Conservation (phyloP, 2,113 vertebrate genomes). For the Peromyscus californicus region DNA sequence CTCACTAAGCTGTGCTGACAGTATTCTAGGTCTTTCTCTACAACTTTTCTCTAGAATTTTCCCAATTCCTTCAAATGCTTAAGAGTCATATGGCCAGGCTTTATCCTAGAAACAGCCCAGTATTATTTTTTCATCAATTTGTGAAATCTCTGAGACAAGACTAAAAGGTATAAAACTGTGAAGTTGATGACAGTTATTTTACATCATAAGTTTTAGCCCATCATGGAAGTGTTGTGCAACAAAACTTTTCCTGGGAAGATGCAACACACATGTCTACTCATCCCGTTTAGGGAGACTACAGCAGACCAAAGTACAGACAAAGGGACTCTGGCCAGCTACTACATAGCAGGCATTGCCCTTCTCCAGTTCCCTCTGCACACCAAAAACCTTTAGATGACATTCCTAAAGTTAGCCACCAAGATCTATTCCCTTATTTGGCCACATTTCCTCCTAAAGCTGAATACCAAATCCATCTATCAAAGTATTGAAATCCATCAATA, state of each 20-base stretch:
- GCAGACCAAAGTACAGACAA: not conserved
- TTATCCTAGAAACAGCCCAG: not conserved
- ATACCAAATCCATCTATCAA: too few species aligned
- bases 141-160: not conserved
- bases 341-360: too few species aligned
- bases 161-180: not conserved
- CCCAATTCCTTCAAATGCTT: not conserved
- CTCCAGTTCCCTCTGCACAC: too few species aligned
- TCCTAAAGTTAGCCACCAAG: too few species aligned
- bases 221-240: not conserved
- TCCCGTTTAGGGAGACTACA: accelerated
- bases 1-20: not conserved
- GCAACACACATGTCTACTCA: not conserved
- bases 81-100: not conserved
- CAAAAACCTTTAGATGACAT: too few species aligned
- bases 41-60: not conserved
- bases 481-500: too few species aligned
- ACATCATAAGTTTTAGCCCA: not conserved
- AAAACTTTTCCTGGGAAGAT: not conserved
- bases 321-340: too few species aligned
- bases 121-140: not conserved
- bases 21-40: not conserved
- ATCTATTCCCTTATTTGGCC: too few species aligned
- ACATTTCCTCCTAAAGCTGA: too few species aligned
- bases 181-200: not conserved